Evolutionary conservation across 2,888 invertebrate species (phyloP).

Genomic region (Lasioglossum calceatum): DNA sequence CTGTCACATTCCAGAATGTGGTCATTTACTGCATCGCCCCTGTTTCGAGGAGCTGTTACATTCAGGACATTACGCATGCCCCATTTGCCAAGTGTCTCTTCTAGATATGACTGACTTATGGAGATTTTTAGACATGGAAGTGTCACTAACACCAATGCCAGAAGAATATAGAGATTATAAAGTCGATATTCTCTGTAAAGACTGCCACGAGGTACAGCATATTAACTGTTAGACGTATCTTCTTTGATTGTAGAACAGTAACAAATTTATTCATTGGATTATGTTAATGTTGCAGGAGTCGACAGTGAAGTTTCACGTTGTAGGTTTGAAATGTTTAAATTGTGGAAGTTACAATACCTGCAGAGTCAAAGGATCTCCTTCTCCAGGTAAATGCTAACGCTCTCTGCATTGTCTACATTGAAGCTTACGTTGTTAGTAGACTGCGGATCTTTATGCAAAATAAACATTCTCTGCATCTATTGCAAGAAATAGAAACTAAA

Average conservation of each 20-base stretch:
- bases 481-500: too few relatives aligned
- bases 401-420: neutral
- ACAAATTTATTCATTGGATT: neutral
- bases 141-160: conserved; percentile 93
- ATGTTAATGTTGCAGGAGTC: conserved; percentile 87
- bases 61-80: conserved; percentile 94
- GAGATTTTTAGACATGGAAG: conserved; percentile 93
- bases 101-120: conserved; percentile 94
- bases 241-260: neutral
- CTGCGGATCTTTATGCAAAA: too few relatives aligned
- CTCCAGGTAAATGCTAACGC: conserved; percentile 73
- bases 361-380: conserved; percentile 89
- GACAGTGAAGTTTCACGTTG: conserved; percentile 93
- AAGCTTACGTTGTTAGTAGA: neutral
- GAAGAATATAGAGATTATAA: conserved; percentile 92
- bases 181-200: conserved; percentile 94
- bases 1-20: conserved; percentile 95
- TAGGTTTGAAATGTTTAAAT: conserved; percentile 93
- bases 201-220: conserved; percentile 92
- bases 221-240: conserved; percentile 6
- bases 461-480: too few relatives aligned
- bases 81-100: conserved; percentile 94
- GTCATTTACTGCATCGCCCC: conserved; percentile 93
- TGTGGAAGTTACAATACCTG: conserved; percentile 97
- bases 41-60: conserved; percentile 92